These are phyloP conservation scores for Crossocerus cetratus DNA, from an alignment of 2,888 invertebrate genomes.

Conservation along the genomic window DNA sequence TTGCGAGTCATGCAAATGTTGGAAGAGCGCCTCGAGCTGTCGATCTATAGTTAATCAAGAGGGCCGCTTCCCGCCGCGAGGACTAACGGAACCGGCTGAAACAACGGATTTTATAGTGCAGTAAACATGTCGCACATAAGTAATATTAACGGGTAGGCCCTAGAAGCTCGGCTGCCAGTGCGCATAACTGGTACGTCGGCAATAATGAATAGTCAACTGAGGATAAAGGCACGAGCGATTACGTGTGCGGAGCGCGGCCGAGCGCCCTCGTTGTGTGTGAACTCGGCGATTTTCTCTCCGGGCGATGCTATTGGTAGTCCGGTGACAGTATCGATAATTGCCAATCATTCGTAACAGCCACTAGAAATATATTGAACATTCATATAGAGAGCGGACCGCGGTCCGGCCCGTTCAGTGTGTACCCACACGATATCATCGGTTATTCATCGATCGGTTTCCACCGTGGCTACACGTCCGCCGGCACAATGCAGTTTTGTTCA, in stretches of 20 bases:
- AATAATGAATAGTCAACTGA: conserved; percentile 50
- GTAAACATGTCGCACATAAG: conserved; percentile 47
- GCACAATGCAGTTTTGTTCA: conserved; percentile 56
- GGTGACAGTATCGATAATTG: conserved; percentile 60
- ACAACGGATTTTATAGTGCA: conserved; percentile 43
- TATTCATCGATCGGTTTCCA: conserved; percentile 51
- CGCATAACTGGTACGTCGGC: conserved; percentile 40
- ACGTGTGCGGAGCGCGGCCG: conserved; percentile 7
- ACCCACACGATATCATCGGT: conserved; percentile 52
- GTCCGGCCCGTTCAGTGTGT: conserved; percentile 25
- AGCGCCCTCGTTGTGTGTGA: conserved; percentile 14
- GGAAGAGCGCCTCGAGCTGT: conserved; percentile 20
- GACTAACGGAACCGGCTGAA: conserved; percentile 38
- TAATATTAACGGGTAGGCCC: conserved; percentile 43
- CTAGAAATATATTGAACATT: conserved; percentile 50
- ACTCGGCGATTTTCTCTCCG: conserved; percentile 49
- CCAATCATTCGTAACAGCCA: conserved; percentile 58
- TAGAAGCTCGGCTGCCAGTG: conserved; percentile 19
- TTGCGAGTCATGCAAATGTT: conserved; percentile 23
- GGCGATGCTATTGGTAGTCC: conserved; percentile 32
- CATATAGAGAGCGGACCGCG: conserved; percentile 31
- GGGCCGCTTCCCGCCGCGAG: conserved; percentile 34
- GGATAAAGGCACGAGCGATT: conserved; percentile 43
- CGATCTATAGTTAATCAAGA: conserved; percentile 36
- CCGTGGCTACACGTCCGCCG: conserved; percentile 33